Base-by-base conservation (phyloP, 92 coral and sea anemone species). In the Ricordea florida region DNA sequence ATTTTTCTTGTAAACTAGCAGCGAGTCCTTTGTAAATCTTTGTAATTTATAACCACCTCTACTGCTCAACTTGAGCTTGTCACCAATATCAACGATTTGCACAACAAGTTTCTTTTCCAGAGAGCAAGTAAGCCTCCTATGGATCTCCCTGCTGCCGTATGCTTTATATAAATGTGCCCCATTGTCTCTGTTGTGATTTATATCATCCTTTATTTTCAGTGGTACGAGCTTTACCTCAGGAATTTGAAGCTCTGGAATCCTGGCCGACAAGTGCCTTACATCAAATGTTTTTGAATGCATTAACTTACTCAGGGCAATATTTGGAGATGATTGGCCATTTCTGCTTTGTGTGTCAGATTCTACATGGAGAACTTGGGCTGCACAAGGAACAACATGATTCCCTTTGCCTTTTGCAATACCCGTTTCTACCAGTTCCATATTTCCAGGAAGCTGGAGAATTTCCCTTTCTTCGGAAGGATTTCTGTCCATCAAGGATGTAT, bases 151-250 rank as follows among this genome's bases (percentile, higher is more conserved):
- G n/a, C n/a, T n/a, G n/a, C n/a, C n/a, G n/a, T n/a, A n/a, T n/a
- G n/a, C n/a, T n/a, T n/a, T n/a, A n/a, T n/a, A n/a, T n/a, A n/a
- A n/a, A n/a, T n/a, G n/a, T n/a, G n/a, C 38, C 7, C 4, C 10
- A 37, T 25, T n/a, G 25, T 13, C 17, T 26, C 5, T 33, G 24
- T 16, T 6, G 0, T 24, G 24, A 4, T 25, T 17, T 3, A 4
- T 0, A 20, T 7, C 15, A n/a, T 0, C 8, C 11, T 26, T 36
- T 8, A 2, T 14, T 3, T 51, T 6, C 4, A 40, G 31, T 16
- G 77, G 77, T 6, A 38, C 41, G 29, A 69, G 76, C 37, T 40
- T 70, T 38, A 41, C 3, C 28, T 53, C 42, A 4, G 77, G 65
- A 53, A 42, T 53, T 9, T 53, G 49, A 38, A 28, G 55, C 1